Evolutionary conservation across 2,797 vertebrate species (phyloP), one percentile per base, ranked within the genome.

Genomic region (Merluccius polli): DNA sequence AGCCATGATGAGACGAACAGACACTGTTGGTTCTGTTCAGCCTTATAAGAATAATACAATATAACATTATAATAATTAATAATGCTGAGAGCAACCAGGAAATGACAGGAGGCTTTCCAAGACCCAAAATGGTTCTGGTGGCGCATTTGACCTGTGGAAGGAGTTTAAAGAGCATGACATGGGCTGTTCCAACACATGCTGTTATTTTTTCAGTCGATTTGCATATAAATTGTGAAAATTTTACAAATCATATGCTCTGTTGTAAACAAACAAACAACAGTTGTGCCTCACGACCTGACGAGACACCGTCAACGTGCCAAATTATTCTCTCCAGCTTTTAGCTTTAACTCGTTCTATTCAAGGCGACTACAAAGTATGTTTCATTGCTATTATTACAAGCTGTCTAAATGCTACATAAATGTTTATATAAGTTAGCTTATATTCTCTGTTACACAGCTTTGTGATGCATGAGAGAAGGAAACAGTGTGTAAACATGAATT

Each of bases 1-100:
- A 65, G n/a, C 15, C 24, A 27, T 27, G 36, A 38, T 1, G 36
- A 38, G 36, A 38, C 36, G 4, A 27, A 65, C 52, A 59, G 7
- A 65, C 59, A 65, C 59, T 65, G 24, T 65, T 27, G 59, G n/a
- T 65, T 65, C 59, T 65, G 59, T 59, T n/a, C 59, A 65, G 24
- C 59, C n/a, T 65, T 3, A 63, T 65, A 27, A 12, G 24, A 65
- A 65, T 65, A 65, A 3, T 59, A 59, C n/a, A 27, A 27, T 4
- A 29, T 65, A 65, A 65, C 59, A 24, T n/a, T 27, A 2, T 27
- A 27, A 65, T 8, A 65, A 27, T 27, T 27, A 65, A 65, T 27
- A 65, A 24, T 21, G 59, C 10, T 9, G n/a, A 27, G n/a, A 24
- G 24, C 9, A 24, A 27, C 59, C 36, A 16, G 24, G 59, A 27